Conservation (phyloP, 2,888 invertebrate genomes). For the Sarcophaga caerulescens region DNA sequence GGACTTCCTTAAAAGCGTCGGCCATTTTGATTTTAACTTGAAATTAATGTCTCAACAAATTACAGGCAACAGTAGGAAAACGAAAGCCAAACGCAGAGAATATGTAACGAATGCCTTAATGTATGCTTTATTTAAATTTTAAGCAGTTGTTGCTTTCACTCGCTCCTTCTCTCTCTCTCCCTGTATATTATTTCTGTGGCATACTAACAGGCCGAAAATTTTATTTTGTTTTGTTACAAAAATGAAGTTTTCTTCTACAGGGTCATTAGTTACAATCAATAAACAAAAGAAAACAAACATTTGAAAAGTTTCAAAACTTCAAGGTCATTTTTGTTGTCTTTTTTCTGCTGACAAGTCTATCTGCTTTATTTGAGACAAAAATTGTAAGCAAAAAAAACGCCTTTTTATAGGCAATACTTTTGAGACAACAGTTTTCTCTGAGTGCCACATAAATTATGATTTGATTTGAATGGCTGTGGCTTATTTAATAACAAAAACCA, state of each 20-base stretch:
- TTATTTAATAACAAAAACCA: too few relatives aligned
- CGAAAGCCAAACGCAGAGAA: not conserved
- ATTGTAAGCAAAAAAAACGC: too few relatives aligned
- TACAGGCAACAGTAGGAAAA: slow-evolving; percentile 4
- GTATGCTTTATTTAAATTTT: slow-evolving; percentile 11
- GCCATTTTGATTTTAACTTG: slow-evolving; percentile 7
- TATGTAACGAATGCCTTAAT: not conserved
- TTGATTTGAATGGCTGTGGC: too few relatives aligned
- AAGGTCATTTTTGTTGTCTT: too few relatives aligned
- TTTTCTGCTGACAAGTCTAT: too few relatives aligned
- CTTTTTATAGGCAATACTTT: too few relatives aligned
- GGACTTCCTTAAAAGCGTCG: slow-evolving; percentile 1
- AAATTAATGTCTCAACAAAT: not conserved
- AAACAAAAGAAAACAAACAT: too few relatives aligned
- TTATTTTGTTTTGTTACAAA: not conserved
- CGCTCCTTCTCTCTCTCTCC: too few relatives aligned
- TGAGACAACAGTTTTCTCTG: too few relatives aligned
- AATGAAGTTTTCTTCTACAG: not conserved
- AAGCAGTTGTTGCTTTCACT: not conserved
- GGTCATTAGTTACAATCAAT: slow-evolving; percentile 19
- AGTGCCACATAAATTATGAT: too few relatives aligned
- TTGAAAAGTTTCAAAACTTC: too few relatives aligned
- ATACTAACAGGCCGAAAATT: not conserved
- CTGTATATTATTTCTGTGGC: not conserved
- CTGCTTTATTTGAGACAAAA: too few relatives aligned